Conservation (phyloP, 2,888 invertebrate species). For the Cheilosia pagana region DNA sequence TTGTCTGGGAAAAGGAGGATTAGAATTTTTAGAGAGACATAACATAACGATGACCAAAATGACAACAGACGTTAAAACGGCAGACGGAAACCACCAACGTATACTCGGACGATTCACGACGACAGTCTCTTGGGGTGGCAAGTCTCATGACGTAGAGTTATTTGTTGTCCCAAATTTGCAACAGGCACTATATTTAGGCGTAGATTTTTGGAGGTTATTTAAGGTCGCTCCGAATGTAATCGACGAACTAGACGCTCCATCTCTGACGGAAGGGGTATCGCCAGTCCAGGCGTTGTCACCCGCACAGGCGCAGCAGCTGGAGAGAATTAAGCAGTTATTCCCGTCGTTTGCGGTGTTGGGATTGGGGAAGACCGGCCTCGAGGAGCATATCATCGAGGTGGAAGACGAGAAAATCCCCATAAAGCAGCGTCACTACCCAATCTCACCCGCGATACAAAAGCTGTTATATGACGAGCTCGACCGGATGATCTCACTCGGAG, state of each 20-base stretch:
- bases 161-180: background rate
- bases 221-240: background rate
- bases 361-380: conserved; percentile 6
- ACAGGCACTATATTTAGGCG: background rate
- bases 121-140: conserved; percentile 7
- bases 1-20: conserved; percentile 10
- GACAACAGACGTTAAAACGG: background rate
- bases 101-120: background rate
- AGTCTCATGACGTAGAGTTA: background rate
- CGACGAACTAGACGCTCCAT: background rate
- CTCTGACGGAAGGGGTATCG: background rate
- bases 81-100: background rate
- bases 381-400: conserved; percentile 17
- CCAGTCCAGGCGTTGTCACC: background rate
- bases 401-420: conserved; percentile 15
- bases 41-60: background rate
- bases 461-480: conserved; percentile 29
- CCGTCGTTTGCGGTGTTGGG: background rate
- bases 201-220: conserved; percentile 1
- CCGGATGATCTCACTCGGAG: conserved; percentile 1
- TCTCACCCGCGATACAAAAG: conserved; percentile 27
- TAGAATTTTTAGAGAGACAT: background rate
- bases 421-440: conserved; percentile 22
- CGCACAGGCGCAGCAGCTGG: no score
- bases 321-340: background rate